Evolutionary conservation across 2,113 vertebrate genomes (phyloP), one percentile per base, ranked within the genome.

Genomic region (Heterotilapia buettikoferi): DNA sequence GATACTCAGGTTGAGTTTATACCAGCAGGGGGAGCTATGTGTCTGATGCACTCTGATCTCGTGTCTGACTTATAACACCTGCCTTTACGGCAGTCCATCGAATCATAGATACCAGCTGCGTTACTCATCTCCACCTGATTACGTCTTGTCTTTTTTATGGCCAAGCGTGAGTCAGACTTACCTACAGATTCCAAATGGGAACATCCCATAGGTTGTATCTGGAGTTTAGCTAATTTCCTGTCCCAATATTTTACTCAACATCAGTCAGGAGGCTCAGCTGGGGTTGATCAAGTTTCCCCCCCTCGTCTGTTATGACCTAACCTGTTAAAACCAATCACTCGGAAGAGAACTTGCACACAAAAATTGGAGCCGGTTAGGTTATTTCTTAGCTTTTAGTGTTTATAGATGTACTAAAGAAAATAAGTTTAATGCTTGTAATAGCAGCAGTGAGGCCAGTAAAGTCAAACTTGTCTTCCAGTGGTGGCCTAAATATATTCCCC

Each of bases 21-120:
- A 9, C 92, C 95, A 94, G 43, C 84, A 95, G 96, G 81, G 92
- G 95, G 92, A 78, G 93, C 93, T 45, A 43, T 88, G 9, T 73
- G 45, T 68, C 79, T 84, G 7, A 9, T 40, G 2, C 43, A 36
- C 29, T 71, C 68, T 66, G 2, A 16, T 31, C 21, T 82, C 40
- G 3, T 16, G 21, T 26, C 14, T 16, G 12, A n/a, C 26, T n/a
- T 33, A n/a, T n/a, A 85, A n/a, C 1, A 29, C 61, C 71, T 90
- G 38, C 53, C 81, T 40, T 66, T 66, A 6, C 40, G 2, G 29
- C 6, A 31, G 9, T 52, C 68, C 5, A 68, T 66, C 11, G 5
- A 68, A 18, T 63, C 47, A 33, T 66, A 79, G 10, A 81, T 38
- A 33, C 59, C 24, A 61, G 21, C 4, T 38, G 6, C 38, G 61